Percentiles rank a stretch among this genome's conserved stretches.
Conservation (phyloP, 2,797 vertebrate genomes). For the Triplophysa yarkandensis region DNA sequence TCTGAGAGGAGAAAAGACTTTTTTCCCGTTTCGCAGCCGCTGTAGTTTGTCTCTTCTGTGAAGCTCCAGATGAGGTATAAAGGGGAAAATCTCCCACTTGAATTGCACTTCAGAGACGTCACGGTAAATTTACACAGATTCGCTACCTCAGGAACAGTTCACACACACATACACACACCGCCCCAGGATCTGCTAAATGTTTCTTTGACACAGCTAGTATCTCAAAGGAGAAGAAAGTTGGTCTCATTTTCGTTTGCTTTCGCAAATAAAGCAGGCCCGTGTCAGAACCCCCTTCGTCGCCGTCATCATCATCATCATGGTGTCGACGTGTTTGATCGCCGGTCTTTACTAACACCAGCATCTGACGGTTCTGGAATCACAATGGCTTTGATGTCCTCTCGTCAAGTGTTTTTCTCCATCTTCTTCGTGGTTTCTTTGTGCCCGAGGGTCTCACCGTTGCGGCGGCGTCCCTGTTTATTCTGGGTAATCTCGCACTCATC, state of each 20-base stretch:
- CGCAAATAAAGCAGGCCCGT: slow-evolving; percentile 86
- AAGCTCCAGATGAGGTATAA: slow-evolving; percentile 80
- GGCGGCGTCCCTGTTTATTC: slow-evolving; percentile 88
- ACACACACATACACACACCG: slow-evolving; percentile 56
- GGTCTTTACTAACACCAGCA: slow-evolving; percentile 97
- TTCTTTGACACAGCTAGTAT: slow-evolving; percentile 92
- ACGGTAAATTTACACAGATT: slow-evolving; percentile 87
- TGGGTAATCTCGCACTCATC: slow-evolving; percentile 97
- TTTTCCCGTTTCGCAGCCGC: neutral
- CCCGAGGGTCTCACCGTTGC: slow-evolving; percentile 88
- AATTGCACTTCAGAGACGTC: slow-evolving; percentile 92
- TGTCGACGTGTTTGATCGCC: slow-evolving; percentile 86
- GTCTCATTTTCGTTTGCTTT: slow-evolving; percentile 11
- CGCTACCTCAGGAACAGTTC: slow-evolving; percentile 87
- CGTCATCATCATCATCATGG: slow-evolving; percentile 77
- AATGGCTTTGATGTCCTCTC: slow-evolving; percentile 92
- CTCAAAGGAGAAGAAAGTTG: slow-evolving; percentile 67
- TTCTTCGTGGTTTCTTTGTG: slow-evolving; percentile 85
- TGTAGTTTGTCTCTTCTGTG: slow-evolving; percentile 68
- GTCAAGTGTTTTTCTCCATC: slow-evolving; percentile 79
- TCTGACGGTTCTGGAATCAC: slow-evolving; percentile 96
- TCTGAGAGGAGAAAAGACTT: neutral
- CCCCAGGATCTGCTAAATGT: slow-evolving; percentile 93
- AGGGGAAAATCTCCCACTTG: slow-evolving; percentile 87
- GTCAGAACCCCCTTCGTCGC: slow-evolving; percentile 76